Evolutionary conservation across 2,888 invertebrate genomes (phyloP).

Genomic region (Parelbella ahira): DNA sequence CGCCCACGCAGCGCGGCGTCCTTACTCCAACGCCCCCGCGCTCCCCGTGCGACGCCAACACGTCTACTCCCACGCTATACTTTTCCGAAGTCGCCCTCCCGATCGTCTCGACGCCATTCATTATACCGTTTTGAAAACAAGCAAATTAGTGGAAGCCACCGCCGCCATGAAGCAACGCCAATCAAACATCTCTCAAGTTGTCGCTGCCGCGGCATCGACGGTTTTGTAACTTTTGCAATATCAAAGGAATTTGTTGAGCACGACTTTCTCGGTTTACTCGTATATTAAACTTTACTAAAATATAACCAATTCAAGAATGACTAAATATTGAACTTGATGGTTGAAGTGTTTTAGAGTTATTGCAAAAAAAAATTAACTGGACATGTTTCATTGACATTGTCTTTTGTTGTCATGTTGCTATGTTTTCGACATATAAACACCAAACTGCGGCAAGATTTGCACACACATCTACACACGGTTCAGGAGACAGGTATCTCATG

Average conservation of each 20-base stretch:
- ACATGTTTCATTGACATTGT: too few relatives aligned
- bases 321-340: too few relatives aligned
- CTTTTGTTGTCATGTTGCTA: too few relatives aligned
- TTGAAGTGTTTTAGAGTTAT: too few relatives aligned
- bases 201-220: background rate
- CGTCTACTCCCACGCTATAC: slow-evolving; percentile 62
- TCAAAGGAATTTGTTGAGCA: background rate
- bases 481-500: too few relatives aligned
- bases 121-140: slow-evolving; percentile 58
- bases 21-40: slow-evolving; percentile 31
- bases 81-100: slow-evolving; percentile 59
- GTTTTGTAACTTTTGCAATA: slow-evolving; percentile 1
- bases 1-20: slow-evolving; percentile 59
- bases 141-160: slow-evolving; percentile 40
- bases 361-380: too few relatives aligned
- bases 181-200: slow-evolving; percentile 1
- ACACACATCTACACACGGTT: too few relatives aligned
- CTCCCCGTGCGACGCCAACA: slow-evolving; percentile 47
- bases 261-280: too few relatives aligned
- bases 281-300: too few relatives aligned
- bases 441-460: too few relatives aligned
- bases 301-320: too few relatives aligned
- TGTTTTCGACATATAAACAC: too few relatives aligned
- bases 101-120: slow-evolving; percentile 64
- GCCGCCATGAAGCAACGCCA: slow-evolving; percentile 6